Conservation (phyloP, 2,797 vertebrate species). For the Agapornis canus region DNA sequence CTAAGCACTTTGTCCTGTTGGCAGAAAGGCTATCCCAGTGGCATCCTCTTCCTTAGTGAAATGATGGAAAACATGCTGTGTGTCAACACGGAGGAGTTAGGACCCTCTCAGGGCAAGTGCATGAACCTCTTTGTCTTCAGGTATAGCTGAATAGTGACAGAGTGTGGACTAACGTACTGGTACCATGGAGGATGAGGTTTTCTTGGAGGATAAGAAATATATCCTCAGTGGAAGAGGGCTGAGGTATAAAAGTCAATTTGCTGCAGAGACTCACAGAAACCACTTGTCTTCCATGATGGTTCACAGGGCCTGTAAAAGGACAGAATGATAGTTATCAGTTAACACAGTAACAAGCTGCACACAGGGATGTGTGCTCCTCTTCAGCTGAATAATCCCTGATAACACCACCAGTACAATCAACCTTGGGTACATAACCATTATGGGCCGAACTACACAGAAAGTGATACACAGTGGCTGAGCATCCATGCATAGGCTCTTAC, state of each 20-base stretch:
- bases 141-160: not conserved
- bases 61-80: not conserved
- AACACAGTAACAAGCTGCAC: not conserved
- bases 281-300: not conserved
- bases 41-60: not conserved
- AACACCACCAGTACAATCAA: not conserved
- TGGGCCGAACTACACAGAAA: not conserved
- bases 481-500: not conserved
- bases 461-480: not conserved
- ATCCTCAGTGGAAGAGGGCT: not conserved
- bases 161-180: not conserved
- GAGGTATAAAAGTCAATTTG: not conserved
- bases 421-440: not conserved
- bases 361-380: not conserved
- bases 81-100: not conserved
- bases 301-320: not conserved
- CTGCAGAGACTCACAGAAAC: not conserved
- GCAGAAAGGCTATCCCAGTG: not conserved
- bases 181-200: not conserved
- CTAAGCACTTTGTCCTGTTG: not conserved
- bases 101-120: not conserved
- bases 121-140: not conserved
- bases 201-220: not conserved
- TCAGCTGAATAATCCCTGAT: not conserved
- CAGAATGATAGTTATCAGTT: not conserved